These are phyloP conservation scores for Agriopis aurantiaria DNA, from an alignment of 2,888 invertebrate species.

Conservation along the genomic window DNA sequence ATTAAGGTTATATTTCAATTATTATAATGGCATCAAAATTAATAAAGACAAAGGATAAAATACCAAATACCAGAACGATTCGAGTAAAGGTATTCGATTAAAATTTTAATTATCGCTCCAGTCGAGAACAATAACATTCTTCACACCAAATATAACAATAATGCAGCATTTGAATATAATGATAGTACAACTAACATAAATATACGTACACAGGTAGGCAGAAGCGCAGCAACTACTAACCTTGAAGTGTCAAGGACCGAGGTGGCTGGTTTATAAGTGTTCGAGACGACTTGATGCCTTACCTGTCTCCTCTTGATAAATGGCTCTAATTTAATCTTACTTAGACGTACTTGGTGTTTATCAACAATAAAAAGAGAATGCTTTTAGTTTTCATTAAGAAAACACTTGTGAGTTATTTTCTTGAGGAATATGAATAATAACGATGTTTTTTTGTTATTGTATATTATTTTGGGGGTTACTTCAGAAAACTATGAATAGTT, in stretches of 20 bases:
- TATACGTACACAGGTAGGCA: neutral
- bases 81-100: slow-evolving; percentile 8
- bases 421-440: neutral
- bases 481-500: no score
- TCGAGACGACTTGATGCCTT: slow-evolving; percentile 28
- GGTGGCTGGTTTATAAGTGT: slow-evolving; percentile 38
- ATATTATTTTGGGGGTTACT: neutral
- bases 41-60: no score
- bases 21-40: no score
- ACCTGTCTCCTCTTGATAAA: slow-evolving; percentile 34
- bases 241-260: slow-evolving; percentile 63
- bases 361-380: slow-evolving; percentile 13
- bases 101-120: slow-evolving; percentile 16
- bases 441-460: neutral
- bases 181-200: slow-evolving; percentile 34
- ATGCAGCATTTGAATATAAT: slow-evolving; percentile 71
- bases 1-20: no score
- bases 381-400: slow-evolving; percentile 26
- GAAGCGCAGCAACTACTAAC: slow-evolving; percentile 45
- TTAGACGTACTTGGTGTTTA: slow-evolving; percentile 23
- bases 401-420: slow-evolving; percentile 14
- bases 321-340: slow-evolving; percentile 32
- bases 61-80: neutral
- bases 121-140: slow-evolving; percentile 58
- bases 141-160: slow-evolving; percentile 58